Evolutionary conservation across 2,888 invertebrate genomes (phyloP).

Genomic region (Apamea epomidion): DNA sequence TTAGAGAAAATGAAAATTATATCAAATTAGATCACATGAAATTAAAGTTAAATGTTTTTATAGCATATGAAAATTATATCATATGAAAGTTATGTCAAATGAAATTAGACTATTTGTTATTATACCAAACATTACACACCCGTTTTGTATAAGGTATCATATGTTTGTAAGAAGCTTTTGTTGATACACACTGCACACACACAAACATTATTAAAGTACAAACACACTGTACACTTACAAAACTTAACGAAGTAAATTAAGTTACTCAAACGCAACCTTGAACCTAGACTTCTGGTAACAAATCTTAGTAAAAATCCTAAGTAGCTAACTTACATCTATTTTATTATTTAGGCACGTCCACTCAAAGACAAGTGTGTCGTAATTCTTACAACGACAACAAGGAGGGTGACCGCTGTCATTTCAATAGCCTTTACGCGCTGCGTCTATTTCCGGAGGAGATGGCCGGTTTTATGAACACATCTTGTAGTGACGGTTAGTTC

Average conservation of each 20-base stretch:
- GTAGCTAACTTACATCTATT: constrained; percentile 10
- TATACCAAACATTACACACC: too few relatives aligned
- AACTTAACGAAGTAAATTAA: background rate
- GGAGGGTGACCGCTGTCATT: constrained; percentile 55
- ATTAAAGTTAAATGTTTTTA: too few relatives aligned
- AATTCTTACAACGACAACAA: constrained; percentile 39
- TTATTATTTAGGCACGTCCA: constrained; percentile 43
- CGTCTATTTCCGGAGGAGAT: constrained; percentile 40
- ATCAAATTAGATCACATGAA: too few relatives aligned
- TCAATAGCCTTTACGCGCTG: constrained; percentile 56
- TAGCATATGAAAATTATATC: too few relatives aligned
- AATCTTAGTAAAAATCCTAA: background rate
- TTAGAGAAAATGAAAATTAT: too few relatives aligned
- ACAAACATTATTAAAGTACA: too few relatives aligned
- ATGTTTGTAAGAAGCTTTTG: background rate
- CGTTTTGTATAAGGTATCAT: background rate
- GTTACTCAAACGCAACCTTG: background rate
- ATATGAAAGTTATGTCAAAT: too few relatives aligned
- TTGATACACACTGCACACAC: background rate
- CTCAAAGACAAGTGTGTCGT: constrained; percentile 61
- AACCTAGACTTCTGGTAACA: background rate
- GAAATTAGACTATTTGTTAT: too few relatives aligned
- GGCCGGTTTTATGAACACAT: constrained; percentile 53
- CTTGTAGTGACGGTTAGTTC: constrained; percentile 31
- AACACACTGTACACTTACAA: background rate